A percentile compares a stretch with the other conserved stretches of the same genome.
Evolutionary conservation across 1,140 invertebrate genomes (phyloP).

Genomic region (Papilio machaon): DNA sequence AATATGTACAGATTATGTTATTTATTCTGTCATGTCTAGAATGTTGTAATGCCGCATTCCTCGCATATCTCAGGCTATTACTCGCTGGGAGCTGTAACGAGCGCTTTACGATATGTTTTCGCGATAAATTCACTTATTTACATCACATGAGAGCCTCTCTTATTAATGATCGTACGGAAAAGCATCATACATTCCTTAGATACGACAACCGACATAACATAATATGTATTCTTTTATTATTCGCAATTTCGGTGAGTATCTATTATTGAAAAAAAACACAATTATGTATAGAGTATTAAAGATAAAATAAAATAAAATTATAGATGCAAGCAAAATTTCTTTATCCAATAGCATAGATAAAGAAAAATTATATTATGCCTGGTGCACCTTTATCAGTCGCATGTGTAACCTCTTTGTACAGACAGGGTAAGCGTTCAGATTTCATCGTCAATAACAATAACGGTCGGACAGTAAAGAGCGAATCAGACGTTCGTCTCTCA

Average conservation of each 20-base stretch:
- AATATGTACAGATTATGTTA: neutral
- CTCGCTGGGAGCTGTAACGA: conserved; percentile 7
- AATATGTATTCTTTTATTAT: neutral
- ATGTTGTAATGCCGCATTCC: neutral
- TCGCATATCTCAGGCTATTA: neutral
- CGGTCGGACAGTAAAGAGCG: neutral
- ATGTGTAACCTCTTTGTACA: neutral
- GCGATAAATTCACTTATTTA: conserved; percentile 16
- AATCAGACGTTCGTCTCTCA: neutral
- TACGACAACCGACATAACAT: neutral
- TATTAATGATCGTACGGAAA: conserved; percentile 13
- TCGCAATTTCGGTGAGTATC: neutral
- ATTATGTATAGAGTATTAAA: too few relatives aligned
- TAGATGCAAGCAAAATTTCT: neutral
- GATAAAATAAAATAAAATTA: neutral
- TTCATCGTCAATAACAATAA: conserved; percentile 7
- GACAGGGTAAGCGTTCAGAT: neutral
- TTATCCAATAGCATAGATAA: neutral
- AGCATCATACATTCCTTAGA: neutral
- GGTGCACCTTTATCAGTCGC: neutral
- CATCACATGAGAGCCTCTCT: conserved; percentile 10
- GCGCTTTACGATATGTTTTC: conserved; percentile 19
- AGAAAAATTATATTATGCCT: neutral
- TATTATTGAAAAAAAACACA: too few relatives aligned
- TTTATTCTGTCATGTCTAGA: neutral